A percentile compares a stretch with the other conserved stretches of the same genome.
These are phyloP conservation scores for Notiomystis cincta DNA, from an alignment of 2,113 vertebrate genomes.

Conservation along the genomic window DNA sequence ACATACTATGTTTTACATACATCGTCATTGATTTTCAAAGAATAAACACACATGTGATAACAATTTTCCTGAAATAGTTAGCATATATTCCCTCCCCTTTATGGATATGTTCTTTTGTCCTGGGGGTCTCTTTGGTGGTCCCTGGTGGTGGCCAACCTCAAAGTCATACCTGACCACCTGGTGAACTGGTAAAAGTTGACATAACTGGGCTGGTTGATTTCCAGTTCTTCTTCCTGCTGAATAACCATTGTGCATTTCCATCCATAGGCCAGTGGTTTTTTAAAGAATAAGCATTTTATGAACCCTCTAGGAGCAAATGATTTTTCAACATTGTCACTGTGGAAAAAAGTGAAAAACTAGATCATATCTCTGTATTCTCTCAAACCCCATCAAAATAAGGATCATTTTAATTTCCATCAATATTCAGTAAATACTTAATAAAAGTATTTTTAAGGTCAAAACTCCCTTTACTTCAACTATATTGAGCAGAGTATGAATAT, in stretches of 20 bases:
- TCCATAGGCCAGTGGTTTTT: background rate
- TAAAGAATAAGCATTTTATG: background rate
- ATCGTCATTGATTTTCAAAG: background rate
- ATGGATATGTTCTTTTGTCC: fast-evolving
- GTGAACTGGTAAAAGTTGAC: background rate
- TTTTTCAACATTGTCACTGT: background rate
- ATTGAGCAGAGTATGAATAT: background rate
- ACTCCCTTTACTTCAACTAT: background rate
- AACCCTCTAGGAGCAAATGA: background rate
- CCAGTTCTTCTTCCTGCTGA: background rate
- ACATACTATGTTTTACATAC: background rate
- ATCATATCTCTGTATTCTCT: background rate
- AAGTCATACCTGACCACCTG: background rate
- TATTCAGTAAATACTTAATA: constrained; percentile 23
- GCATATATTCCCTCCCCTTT: background rate
- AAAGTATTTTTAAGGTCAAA: background rate
- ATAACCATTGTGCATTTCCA: background rate
- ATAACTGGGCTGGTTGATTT: background rate
- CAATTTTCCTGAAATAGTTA: background rate
- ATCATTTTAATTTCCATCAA: background rate
- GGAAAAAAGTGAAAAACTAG: background rate
- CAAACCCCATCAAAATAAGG: background rate
- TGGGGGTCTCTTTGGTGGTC: background rate
- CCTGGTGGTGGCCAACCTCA: background rate
- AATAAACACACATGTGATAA: background rate